Percentiles rank a stretch among this genome's conserved stretches.
These are phyloP conservation scores for Bemisia tabaci DNA, from an alignment of 1,140 invertebrate genomes.

Conservation along the genomic window DNA sequence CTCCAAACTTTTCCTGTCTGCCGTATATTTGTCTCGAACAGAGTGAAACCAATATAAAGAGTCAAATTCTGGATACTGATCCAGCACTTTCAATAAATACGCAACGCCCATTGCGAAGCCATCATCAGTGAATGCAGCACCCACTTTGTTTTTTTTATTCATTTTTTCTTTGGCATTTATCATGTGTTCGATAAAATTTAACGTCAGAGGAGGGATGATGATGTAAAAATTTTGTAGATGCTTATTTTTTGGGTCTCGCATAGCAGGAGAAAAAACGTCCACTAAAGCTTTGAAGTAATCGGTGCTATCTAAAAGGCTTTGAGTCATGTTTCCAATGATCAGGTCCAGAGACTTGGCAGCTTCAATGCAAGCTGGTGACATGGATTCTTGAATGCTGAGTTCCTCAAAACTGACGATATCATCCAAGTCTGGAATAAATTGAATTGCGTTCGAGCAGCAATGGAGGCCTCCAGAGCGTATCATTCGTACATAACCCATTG, in stretches of 20 bases:
- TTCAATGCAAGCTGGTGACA: constrained; percentile 43
- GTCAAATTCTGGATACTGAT: constrained; percentile 67
- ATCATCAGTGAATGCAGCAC: constrained; percentile 90
- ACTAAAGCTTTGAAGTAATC: constrained; percentile 92
- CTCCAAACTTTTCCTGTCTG: constrained; percentile 43
- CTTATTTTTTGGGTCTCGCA: constrained; percentile 70
- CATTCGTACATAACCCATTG: constrained; percentile 89
- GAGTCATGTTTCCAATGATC: constrained; percentile 60
- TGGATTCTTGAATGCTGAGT: constrained; percentile 37
- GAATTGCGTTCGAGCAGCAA: constrained; percentile 77
- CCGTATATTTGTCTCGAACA: constrained; percentile 54
- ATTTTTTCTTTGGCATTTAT: constrained; percentile 87
- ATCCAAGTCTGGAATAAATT: constrained; percentile 77
- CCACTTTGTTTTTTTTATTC: constrained; percentile 58
- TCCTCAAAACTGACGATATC: constrained; percentile 47
- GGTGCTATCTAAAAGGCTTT: constrained; percentile 82
- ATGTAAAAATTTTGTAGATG: constrained; percentile 90
- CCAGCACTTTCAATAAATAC: constrained; percentile 48
- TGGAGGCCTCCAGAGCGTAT: constrained; percentile 87
- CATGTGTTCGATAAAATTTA: constrained; percentile 91
- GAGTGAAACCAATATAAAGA: constrained; percentile 93
- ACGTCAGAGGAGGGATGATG: constrained; percentile 82
- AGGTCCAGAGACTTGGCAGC: constrained; percentile 60
- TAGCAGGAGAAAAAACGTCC: constrained; percentile 80
- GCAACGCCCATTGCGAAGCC: constrained; percentile 91